Conservation (phyloP, 2,113 vertebrate genomes). For the Turdus rufiventris region DNA sequence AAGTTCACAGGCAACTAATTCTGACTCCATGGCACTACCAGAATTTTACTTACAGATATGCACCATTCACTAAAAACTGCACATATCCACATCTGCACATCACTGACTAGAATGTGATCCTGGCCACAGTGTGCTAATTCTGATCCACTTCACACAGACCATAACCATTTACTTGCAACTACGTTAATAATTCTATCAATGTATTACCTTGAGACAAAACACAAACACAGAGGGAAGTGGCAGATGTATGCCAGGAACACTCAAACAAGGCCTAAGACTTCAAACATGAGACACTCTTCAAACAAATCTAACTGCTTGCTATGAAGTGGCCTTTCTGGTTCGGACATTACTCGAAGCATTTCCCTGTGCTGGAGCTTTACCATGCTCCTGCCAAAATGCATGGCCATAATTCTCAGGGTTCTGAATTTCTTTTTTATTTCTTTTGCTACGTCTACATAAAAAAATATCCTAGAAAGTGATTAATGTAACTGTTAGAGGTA, state of each 20-base stretch:
- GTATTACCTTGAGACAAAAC: not conserved
- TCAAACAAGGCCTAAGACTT: not conserved
- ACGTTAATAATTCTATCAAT: not conserved
- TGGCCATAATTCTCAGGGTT: not conserved
- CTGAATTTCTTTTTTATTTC: not conserved
- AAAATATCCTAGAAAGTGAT: not conserved
- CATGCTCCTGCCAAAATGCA: not conserved
- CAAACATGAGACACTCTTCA: not conserved
- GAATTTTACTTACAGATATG: not conserved
- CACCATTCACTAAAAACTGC: not conserved
- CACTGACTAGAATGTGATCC: not conserved
- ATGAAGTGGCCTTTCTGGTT: not conserved
- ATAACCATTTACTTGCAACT: not conserved
- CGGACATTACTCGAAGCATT: not conserved
- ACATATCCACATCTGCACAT: not conserved
- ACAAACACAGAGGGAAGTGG: not conserved
- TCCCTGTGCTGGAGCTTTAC: not conserved
- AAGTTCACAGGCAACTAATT: not conserved
- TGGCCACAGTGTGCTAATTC: not conserved
- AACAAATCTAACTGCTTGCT: not conserved
- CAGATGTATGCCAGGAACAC: not conserved
- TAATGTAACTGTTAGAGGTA: not conserved
- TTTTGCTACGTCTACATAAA: not conserved
- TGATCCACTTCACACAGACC: not conserved
- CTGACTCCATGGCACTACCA: rapidly evolving